Evolutionary conservation across 1,140 invertebrate genomes (phyloP), one percentile per base, ranked within the genome.

Genomic region (Daktulosphaira vitifoliae): DNA sequence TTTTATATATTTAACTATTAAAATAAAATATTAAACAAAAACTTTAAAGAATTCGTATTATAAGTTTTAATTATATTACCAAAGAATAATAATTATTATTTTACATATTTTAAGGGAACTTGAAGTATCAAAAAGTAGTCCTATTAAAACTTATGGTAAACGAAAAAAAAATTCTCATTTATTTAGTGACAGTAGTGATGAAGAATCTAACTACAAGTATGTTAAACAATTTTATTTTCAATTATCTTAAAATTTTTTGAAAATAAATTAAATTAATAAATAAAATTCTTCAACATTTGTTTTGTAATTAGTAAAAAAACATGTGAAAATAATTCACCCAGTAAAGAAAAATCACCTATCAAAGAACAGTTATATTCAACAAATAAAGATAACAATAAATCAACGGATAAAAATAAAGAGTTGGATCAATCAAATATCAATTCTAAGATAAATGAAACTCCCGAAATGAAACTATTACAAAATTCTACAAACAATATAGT

Each of bases 151-250:
- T 44, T 52, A 39, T 22, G 51, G 49, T 11, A 66, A 66, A 66
- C 52, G 65, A 18, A 66, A 66, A 22, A 66, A 53, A 44, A 20
- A 52, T 39, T 3, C 65, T 5, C 16, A 42, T 13, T 29, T 66
- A 29, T 29, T 52, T 33, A 66, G 65, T 66, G 65, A 66, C 26
- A 66, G 59, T 26, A 48, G 51, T 20, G 65, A 66, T 29, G 65
- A 66, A 29, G 48, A 51, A 44, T 29, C 9, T 22, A 26, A n/a
- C 15, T 46, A 25, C 8, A 29, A 18, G 37, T 15, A 39, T 7
- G 33, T 49, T 18, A 51, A 29, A 18, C 13, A 20, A 39, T 23
- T 38, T 48, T 50, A 2, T 3, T 65, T 7, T 37, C 5, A 20
- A 22, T 13, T 53, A 37, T 16, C 38, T 54, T 11, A 15, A 18